Evolutionary conservation across 2,888 invertebrate genomes (phyloP).

Genomic region (Eurois occulta): DNA sequence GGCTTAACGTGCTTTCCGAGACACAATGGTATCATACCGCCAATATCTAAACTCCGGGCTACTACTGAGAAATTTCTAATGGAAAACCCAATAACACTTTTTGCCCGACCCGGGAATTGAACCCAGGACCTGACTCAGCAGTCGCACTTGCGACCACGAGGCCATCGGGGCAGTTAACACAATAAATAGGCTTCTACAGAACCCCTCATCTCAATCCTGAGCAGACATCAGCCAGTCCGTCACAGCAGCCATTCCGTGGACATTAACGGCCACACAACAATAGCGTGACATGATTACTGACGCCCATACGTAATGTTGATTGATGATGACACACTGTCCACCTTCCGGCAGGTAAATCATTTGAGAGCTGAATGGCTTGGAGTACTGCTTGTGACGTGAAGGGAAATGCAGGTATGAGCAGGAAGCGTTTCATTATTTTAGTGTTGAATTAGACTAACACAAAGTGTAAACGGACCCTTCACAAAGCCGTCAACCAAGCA

Average conservation of each 20-base stretch:
- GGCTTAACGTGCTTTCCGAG: too few relatives aligned
- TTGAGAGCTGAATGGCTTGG: constrained; percentile 27
- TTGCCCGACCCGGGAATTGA: too few relatives aligned
- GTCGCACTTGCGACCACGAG: too few relatives aligned
- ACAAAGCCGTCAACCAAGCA: too few relatives aligned
- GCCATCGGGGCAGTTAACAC: too few relatives aligned
- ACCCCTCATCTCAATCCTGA: neutral
- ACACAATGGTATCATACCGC: too few relatives aligned
- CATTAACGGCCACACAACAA: constrained; percentile 47
- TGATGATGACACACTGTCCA: constrained; percentile 42
- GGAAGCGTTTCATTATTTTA: neutral
- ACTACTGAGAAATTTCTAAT: too few relatives aligned
- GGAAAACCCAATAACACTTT: too few relatives aligned
- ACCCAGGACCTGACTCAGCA: too few relatives aligned
- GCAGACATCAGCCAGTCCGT: constrained; percentile 17
- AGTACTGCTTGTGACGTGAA: constrained; percentile 9
- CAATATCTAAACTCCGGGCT: too few relatives aligned
- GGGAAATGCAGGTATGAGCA: neutral
- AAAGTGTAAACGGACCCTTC: too few relatives aligned
- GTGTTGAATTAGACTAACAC: neutral
- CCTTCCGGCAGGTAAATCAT: constrained; percentile 55
- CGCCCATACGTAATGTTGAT: constrained; percentile 40
- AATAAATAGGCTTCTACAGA: neutral
- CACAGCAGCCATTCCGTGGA: constrained; percentile 28
- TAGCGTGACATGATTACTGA: constrained; percentile 35